Conservation (phyloP, 2,797 vertebrate species). For the Selene dorsalis region DNA sequence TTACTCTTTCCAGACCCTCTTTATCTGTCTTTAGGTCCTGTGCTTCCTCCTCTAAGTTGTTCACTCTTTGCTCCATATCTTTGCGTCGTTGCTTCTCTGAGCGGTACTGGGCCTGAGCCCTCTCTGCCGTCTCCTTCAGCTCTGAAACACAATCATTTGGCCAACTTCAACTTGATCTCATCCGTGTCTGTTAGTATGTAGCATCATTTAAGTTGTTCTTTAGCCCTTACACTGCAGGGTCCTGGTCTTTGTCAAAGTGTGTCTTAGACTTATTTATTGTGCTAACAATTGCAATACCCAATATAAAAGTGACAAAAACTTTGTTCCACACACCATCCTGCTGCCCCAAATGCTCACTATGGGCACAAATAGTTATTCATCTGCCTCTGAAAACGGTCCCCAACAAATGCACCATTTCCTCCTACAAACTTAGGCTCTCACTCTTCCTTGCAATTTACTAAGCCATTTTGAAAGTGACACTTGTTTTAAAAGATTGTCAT, state of each 20-base stretch:
- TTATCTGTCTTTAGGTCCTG: conserved; percentile 89
- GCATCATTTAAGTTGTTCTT: not conserved
- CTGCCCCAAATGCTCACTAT: no score
- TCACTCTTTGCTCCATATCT: conserved; percentile 87
- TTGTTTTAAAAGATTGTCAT: no score
- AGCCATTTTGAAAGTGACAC: no score
- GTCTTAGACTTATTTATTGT: not conserved
- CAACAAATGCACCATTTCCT: no score
- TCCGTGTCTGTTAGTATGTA: not conserved
- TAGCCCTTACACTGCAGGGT: no score
- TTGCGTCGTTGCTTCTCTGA: conserved; percentile 91
- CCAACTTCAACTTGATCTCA: not conserved
- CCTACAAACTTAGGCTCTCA: no score
- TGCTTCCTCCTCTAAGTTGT: conserved; percentile 89
- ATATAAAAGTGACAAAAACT: no score
- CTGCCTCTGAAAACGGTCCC: no score
- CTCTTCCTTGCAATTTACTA: no score
- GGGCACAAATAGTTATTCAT: no score
- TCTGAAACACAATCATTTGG: conserved; percentile 79
- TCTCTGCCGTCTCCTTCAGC: conserved; percentile 86
- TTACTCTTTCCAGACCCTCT: conserved; percentile 89
- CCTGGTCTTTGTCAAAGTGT: not conserved
- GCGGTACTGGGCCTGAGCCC: conserved; percentile 83
- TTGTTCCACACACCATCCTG: no score
- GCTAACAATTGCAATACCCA: no score